Evolutionary conservation across 2,888 invertebrate species (phyloP).

Genomic region (Ashinkailepas kermadecensis): DNA sequence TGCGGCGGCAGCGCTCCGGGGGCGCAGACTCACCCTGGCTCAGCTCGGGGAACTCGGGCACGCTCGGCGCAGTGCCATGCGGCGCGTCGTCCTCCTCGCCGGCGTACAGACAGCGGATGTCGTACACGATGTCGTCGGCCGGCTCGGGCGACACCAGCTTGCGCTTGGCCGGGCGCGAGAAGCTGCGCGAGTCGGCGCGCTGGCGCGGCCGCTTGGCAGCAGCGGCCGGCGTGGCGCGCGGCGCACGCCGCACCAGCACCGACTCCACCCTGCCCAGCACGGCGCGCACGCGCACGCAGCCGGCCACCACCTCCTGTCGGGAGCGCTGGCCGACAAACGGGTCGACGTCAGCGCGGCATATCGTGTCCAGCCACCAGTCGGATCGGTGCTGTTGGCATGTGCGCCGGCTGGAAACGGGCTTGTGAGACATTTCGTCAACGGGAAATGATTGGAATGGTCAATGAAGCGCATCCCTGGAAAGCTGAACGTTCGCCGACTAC

Average conservation of each 20-base stretch:
- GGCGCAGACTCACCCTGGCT: not conserved
- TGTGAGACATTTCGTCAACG: no score
- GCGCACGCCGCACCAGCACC: not conserved
- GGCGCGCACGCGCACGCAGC: not conserved
- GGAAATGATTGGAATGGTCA: no score
- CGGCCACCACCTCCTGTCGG: not conserved
- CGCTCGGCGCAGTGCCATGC: not conserved
- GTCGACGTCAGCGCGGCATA: no score
- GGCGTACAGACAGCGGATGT: constrained; percentile 8
- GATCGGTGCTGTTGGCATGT: no score
- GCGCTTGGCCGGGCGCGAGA: constrained; percentile 19
- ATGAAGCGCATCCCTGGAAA: no score
- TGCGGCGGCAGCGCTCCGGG: no score
- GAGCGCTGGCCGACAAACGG: not conserved
- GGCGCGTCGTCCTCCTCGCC: not conserved
- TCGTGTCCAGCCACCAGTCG: no score
- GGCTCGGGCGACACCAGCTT: not conserved
- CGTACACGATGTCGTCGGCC: constrained; percentile 8
- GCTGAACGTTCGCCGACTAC: no score
- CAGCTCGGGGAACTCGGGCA: not conserved
- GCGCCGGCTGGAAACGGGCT: no score
- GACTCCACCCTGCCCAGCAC: not conserved
- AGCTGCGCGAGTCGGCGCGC: constrained; percentile 16
- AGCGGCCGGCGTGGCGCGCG: not conserved
- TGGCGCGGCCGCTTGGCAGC: not conserved